Base-by-base conservation (phyloP, 2,113 vertebrate genomes). In the Hydrolagus affinis region DNA sequence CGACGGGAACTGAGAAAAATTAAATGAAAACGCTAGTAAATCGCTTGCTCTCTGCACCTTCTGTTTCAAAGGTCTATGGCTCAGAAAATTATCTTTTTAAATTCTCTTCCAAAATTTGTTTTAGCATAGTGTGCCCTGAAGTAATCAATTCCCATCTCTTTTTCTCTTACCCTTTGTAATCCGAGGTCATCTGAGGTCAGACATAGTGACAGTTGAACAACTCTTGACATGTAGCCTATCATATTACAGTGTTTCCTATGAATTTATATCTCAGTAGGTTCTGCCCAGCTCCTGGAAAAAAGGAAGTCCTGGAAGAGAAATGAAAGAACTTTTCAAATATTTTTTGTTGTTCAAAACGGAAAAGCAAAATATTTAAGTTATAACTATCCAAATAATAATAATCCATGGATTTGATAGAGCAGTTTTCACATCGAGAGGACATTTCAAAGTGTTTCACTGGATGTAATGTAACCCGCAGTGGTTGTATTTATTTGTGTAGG, bases 101-200 rank as follows among this genome's bases (percentile, higher is more conserved):
- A 28, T 66, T 9, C 19, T 21, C 17, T 28, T 17, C 2, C 66
- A 30, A 83, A 83, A 32, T 83, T 83, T 83, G 78, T 83, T 83
- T 32, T 83, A 83, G 19, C 15, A 68, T 28, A 66, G 25, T 64
- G 23, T 14, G 28, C n/a, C 25, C 64, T 68, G 23, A 32, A 30
- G 78, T 83, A 32, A 83, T 83, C 62, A 83, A 83, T 8, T 83
- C 19, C 78, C 32, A 75, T 44, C 32, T 75, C 62, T 32, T 66
- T 83, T 66, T 14, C 62, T 66, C 25, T 66, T 80, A 14, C 59
- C 23, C 59, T 19, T 80, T 83, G 25, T 68, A 17, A 83, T 30
- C 78, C 32, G 25, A 66, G 60, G 78, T 59, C 28, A 66, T 66
- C 60, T 83, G 25, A 66, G 62, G 78, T 83, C 62, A 83, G 62